Base-by-base conservation (phyloP, 2,888 invertebrate species). In the Calameuta idolon region DNA sequence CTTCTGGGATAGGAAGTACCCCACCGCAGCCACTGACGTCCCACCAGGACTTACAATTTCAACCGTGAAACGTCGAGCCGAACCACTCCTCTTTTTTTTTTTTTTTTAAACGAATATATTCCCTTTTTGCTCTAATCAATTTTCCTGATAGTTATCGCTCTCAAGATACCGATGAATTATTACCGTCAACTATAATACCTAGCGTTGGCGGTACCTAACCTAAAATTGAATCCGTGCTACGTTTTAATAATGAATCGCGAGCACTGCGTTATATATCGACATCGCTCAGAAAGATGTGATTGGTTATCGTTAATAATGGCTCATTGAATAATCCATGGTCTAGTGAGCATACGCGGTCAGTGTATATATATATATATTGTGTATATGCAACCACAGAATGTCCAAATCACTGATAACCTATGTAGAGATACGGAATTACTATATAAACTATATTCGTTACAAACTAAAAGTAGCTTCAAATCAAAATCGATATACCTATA, bases 11-110 rank as follows among this genome's bases (percentile, higher is more conserved):
- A 55, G 55, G 23, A 9, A 55, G 55, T 55, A 55, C 5, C 55
- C 55, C 55, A 55, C 9, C 23, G 71, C 71, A 71, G 71, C 23
- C 55, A 55, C 55, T 23, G 55, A 23, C 9, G 55, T 55, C 23
- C 55, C 55, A 23, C 55, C 55, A 55, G 55, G 55, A 15, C 55
- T 55, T 31, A 31, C 31, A 71, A 71, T 71, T 71, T 71, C 71
- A 71, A 71, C 71, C 15, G 71, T 34, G 71, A 71, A 33, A 71
- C 33, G 71, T 71, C 34, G 33, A 71, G 71, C 3, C 71, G 15
- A 30, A 30, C 71, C 71, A 3, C 12, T 71, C 31, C 31, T 34
- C 12, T 34, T 12, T 31, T 31, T 12, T 9, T 31, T 33, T 33
- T 35, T 34, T 12, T 31, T 31, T 12, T 9, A 12, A 23, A 11